Base-by-base conservation (phyloP, 2,888 invertebrate species). In the Melolontha melolontha region DNA sequence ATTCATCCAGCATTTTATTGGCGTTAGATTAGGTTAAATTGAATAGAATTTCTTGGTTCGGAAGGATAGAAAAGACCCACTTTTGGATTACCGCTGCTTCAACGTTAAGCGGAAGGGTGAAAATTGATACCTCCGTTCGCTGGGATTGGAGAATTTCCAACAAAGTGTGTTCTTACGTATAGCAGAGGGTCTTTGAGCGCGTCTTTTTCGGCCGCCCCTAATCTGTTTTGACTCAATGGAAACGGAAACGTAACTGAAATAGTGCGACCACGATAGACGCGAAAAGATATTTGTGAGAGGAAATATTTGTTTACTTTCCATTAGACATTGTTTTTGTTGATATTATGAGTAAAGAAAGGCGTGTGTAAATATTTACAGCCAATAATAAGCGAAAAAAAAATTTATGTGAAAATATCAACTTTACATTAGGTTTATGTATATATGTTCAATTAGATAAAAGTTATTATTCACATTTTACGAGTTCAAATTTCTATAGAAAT, bases 221-320 rank as follows among this genome's bases (percentile, higher is more conserved):
- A 62, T 62, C 59, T 62, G 59, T 62, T 62, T 62, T 62, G 59
- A 59, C 59, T 62, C 59, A 29, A 34, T 47, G 47, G 59, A 62
- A 62, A 29, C 47, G 59, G 59, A 62, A 47, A 62, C 59, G 59
- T 11, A 16, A 16, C 16, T 49, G 59, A 62, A 62, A 34, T 62
- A 47, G 59, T 62, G 47, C 59, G 47, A 16, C 59, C 59, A 34
- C 47, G 59, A 62, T 62, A 62, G 34, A 62, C 14, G 59, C 17
- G 47, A 27, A 34, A 34, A 47, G 59, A 34, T 62, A 62, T 62
- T 39, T 12, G 59, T 34, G 47, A n/a, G 59, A 57, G 59, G 11
- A 34, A 47, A 47, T 34, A 47, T 62, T 47, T 62, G 59, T 62
- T 62, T 62, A 34, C 47, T 62, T 62, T 62, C 59, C 47, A 62